Evolutionary conservation across 2,888 invertebrate species (phyloP), one percentile per base, ranked within the genome.

Genomic region (Anagyrus pseudococci): DNA sequence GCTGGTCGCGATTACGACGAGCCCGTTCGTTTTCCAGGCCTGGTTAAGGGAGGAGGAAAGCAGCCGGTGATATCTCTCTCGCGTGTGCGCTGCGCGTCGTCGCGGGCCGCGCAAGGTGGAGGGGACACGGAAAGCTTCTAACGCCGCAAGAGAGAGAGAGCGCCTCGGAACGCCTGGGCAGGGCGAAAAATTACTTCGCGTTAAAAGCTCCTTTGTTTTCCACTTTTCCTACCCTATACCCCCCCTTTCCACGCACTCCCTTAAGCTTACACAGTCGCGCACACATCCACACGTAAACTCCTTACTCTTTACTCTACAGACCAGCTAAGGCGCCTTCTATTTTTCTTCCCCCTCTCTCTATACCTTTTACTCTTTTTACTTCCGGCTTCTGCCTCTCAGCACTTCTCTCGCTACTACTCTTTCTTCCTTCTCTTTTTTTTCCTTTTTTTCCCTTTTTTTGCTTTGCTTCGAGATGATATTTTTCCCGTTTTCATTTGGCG

Each of bases 1-100:
- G n/a, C 13, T 10, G 15, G 40, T 15, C 40, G 64, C 70, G 72
- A 75, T 74, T 72, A 73, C 71, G 67, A 67, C 63, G 68, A 69
- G 40, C n/a, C 17, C n/a, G 4, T n/a, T 15, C 10, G 4, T n/a
- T 15, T 15, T 15, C 40, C 13, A 41, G 15, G 40, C 15, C 4
- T 15, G 10, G 29, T 10, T 29, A 29, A 29, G 29, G 41, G 26
- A 33, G 8, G 4, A 6, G 17, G 15, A 15, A 15, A 4, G 22
- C 19, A 17, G 15, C 2, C 13, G 20, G 26, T n/a, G 23, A n/a
- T 20, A n/a, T 29, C 19, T 48, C 20, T 22, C 41, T 49, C 41
- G 49, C 43, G 26, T 41, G 25, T 22, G 25, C 40, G 8, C 6
- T 41, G 15, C 13, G n/a, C n/a, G 40, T 13, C 33, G 33, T 6